These are phyloP conservation scores for Lepisosteus oculatus DNA, from an alignment of 2,113 vertebrate genomes.

Conservation along the genomic window DNA sequence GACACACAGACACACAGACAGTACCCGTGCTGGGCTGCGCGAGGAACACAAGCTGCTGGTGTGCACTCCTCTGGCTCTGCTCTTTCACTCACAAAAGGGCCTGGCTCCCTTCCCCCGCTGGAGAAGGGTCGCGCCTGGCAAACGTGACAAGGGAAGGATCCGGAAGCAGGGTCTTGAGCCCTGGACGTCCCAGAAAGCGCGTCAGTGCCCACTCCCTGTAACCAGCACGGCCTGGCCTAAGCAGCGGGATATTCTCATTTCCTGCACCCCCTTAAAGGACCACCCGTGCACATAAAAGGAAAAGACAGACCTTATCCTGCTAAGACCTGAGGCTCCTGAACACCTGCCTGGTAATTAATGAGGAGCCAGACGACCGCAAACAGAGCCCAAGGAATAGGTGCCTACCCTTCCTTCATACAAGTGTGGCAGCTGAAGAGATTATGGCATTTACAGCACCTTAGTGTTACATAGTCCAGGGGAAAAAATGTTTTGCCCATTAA, in stretches of 20 bases:
- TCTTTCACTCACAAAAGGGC: too few species aligned
- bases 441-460: too few species aligned
- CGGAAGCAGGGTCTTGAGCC: conserved; percentile 31
- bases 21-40: too few species aligned
- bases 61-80: too few species aligned
- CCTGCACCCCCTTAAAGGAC: not conserved
- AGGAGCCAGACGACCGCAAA: not conserved
- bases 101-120: conserved; percentile 34
- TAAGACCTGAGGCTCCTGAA: conserved; percentile 15
- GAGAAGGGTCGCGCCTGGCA: conserved; percentile 30
- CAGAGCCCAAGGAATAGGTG: too few species aligned
- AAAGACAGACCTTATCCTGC: not conserved
- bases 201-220: conserved; percentile 34
- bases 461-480: too few species aligned
- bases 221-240: not conserved
- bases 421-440: too few species aligned
- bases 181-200: conserved; percentile 45
- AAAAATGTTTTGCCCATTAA: too few species aligned
- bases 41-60: too few species aligned
- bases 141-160: conserved; percentile 23
- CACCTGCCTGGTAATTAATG: conserved; percentile 28
- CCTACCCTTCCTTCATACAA: too few species aligned
- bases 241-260: not conserved
- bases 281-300: not conserved
- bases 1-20: too few species aligned